A percentile compares a stretch with the other conserved stretches of the same genome.
Evolutionary conservation across 2,888 invertebrate species (phyloP).

Genomic region (Gymnoscelis rufifasciata): DNA sequence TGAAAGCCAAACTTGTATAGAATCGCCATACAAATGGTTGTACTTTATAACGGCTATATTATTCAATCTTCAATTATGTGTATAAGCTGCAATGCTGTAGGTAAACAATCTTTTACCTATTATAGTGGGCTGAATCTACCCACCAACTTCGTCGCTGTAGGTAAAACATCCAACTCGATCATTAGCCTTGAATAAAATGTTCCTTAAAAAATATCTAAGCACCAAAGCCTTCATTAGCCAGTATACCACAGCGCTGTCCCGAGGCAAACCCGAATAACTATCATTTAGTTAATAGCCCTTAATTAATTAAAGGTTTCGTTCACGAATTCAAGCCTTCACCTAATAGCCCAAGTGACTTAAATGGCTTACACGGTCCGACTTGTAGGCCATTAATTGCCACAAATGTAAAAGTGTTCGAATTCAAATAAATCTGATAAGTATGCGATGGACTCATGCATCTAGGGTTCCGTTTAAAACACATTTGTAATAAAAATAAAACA

Average conservation of each 20-base stretch:
- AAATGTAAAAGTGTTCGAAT: slow-evolving; percentile 50
- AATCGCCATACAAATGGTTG: too few relatives aligned
- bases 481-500: too few relatives aligned
- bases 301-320: slow-evolving; percentile 65
- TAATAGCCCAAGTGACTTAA: slow-evolving; percentile 62
- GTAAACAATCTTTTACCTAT: too few relatives aligned
- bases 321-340: slow-evolving; percentile 56
- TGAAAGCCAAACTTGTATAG: too few relatives aligned
- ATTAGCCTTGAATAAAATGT: slow-evolving; percentile 1
- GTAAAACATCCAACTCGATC: slow-evolving; percentile 3
- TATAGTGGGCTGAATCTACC: neutral
- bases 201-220: slow-evolving; percentile 22
- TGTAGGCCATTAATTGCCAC: slow-evolving; percentile 63
- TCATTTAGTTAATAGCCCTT: slow-evolving; percentile 61
- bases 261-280: slow-evolving; percentile 45
- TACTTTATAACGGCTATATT: too few relatives aligned
- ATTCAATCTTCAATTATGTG: too few relatives aligned
- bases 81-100: too few relatives aligned
- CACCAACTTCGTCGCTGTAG: slow-evolving; percentile 5
- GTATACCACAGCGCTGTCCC: slow-evolving; percentile 37
- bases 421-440: slow-evolving; percentile 21
- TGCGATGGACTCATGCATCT: too few relatives aligned
- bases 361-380: slow-evolving; percentile 55
- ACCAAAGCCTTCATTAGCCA: slow-evolving; percentile 33
- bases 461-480: too few relatives aligned